Evolutionary conservation across 2,113 vertebrate genomes (phyloP).

Genomic region (Clarias batrachus): DNA sequence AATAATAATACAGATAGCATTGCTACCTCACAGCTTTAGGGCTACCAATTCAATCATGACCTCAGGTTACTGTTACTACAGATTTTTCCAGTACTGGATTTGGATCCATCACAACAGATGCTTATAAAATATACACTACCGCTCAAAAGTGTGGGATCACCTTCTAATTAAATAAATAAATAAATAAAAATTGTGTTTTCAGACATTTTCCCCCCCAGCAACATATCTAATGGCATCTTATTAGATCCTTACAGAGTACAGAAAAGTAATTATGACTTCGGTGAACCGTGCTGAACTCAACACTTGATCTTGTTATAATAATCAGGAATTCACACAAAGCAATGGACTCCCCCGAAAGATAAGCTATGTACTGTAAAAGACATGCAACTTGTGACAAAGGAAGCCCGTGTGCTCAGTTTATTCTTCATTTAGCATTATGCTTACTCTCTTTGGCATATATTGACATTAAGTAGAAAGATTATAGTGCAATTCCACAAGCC

Average conservation of each 20-base stretch:
- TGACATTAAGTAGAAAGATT: slow-evolving; percentile 10
- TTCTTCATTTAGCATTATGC: background rate
- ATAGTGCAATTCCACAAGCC: background rate
- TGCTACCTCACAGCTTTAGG: background rate
- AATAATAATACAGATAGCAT: background rate
- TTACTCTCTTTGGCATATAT: slow-evolving; percentile 14
- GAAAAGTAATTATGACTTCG: background rate
- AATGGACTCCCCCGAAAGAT: background rate
- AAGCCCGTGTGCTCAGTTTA: background rate
- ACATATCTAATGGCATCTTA: background rate
- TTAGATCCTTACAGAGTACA: background rate
- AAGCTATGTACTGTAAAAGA: background rate
- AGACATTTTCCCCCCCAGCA: background rate
- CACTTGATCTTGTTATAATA: background rate
- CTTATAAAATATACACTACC: too few relatives aligned
- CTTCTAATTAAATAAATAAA: too few relatives aligned
- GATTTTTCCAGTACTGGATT: background rate
- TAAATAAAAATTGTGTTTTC: too few relatives aligned
- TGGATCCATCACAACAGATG: background rate
- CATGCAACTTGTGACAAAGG: background rate
- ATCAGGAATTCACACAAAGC: background rate
- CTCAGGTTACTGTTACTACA: background rate
- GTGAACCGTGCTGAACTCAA: background rate
- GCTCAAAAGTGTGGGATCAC: too few relatives aligned
- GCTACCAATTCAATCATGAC: background rate